Evolutionary conservation across 2,888 invertebrate species (phyloP), one percentile per base, ranked within the genome.

Genomic region (Pollenia griseotomentosa): DNA sequence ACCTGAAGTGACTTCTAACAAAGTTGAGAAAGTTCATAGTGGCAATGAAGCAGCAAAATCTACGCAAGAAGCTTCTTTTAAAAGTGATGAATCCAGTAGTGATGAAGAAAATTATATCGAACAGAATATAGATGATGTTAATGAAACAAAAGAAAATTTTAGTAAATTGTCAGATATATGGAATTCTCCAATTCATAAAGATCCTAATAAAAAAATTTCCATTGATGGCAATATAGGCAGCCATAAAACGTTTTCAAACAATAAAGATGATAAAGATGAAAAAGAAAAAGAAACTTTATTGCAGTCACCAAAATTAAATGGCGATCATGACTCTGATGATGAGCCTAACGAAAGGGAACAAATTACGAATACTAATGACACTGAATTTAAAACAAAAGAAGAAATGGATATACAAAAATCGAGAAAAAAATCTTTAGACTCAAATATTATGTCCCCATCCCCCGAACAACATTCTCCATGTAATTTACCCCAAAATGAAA

Each of bases 301-400:
- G 11, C 11, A 53, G 2, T 23, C 65, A n/a, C 63, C 73, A 9
- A 86, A 83, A 71, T 12, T 88, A 63, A 88, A 88, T 83, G 88
- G 88, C 12, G 83, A 83, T 53, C 74, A 83, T 61, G 42, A 71
- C 23, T 48, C 78, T 23, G 51, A 71, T 42, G 65, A 63, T 33
- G 61, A 59, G 5, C 11, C 40, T 11, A 51, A 65, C 48, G 75
- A 68, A 7, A 3, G n/a, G 5, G 68, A 57, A 0, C 8, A 75
- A 33, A 70, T 1, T 14, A 71, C 55, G 12, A 75, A 75, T 65
- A 16, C 46, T 5, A 82, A 48, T 11, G 78, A 68, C 11, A 33
- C 16, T 12, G 59, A 57, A 19, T 16, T 48, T 1, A 70, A 40
- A 14, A 57, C 42, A 3, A 16, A 75, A 51, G 86, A 84, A 33